Base-by-base conservation (phyloP, 2,888 invertebrate genomes). In the Resseliella maxima region DNA sequence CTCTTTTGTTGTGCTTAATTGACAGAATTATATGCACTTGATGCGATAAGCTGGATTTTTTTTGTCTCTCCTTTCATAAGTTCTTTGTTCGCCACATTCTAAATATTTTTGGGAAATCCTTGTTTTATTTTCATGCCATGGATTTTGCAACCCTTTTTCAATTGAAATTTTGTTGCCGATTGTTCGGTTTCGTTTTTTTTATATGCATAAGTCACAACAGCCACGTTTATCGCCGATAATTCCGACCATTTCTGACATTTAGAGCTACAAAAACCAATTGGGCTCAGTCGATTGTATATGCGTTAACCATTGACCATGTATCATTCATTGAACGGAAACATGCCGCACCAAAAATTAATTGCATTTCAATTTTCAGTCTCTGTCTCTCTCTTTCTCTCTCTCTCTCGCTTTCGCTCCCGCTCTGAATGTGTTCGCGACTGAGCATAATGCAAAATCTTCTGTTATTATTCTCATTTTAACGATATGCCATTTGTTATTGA, bases 311-410 rank as follows among this genome's bases (percentile, higher is more conserved):
- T 59, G 59, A 2, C 59, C 59, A 59, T 12, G 35, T 50, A 50
- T n/a, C n/a, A n/a, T n/a, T 31, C 72, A 72, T 35, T 5, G 31
- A 59, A 72, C 72, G 72, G 72, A 72, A 72, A 72, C 72, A 72
- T 72, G 72, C 72, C 72, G 31, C 72, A 72, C 72, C 72, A 31
- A 72, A 72, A 72, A 72, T 72, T 72, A 72, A 72, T 72, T 72
- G 31, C 72, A 72, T 72, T 72, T 72, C 31, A 72, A 72, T 59
- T 59, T 59, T 59, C 72, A 72, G 72, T 31, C 2, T 12, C 21
- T 50, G 2, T 12, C 21, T 18, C 21, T 50, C 2, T 2, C 50
- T 50, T 12, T 50, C 2, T 41, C 12, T 41, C 41, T 41, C 12
- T 41, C n/a, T n/a, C n/a, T n/a, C n/a, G n/a, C n/a, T n/a, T n/a